Conservation (phyloP, 1,140 invertebrate species). For the Chelonus insularis region DNA sequence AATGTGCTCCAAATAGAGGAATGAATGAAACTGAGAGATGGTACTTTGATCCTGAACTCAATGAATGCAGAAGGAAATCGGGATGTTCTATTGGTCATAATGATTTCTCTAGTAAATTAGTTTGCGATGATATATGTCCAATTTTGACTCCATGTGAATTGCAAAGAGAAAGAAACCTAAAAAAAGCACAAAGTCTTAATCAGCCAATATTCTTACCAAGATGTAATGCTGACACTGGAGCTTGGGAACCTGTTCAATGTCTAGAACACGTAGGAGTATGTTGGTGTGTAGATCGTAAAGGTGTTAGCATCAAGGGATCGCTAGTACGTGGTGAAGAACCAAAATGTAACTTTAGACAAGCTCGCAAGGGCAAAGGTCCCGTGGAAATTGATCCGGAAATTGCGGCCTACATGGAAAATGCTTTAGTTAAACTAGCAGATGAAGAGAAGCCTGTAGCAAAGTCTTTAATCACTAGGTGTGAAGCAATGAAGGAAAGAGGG, state of each 20-base stretch:
- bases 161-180: slow-evolving; percentile 74
- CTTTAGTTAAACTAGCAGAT: slow-evolving; percentile 34
- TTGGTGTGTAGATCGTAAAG: slow-evolving; percentile 82
- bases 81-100: slow-evolving; percentile 85
- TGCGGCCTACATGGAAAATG: slow-evolving; percentile 45
- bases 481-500: slow-evolving; percentile 63
- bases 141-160: slow-evolving; percentile 80
- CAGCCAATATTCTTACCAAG: slow-evolving; percentile 71
- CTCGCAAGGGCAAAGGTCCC: slow-evolving; percentile 59
- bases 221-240: slow-evolving; percentile 72
- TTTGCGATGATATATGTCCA: slow-evolving; percentile 83
- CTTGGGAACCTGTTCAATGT: slow-evolving; percentile 81
- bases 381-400: slow-evolving; percentile 47
- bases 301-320: slow-evolving; percentile 78
- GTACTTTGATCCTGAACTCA: slow-evolving; percentile 77
- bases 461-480: slow-evolving; percentile 64
- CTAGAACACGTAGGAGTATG: slow-evolving; percentile 78
- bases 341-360: slow-evolving; percentile 76
- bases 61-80: slow-evolving; percentile 71
- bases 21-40: slow-evolving; percentile 66
- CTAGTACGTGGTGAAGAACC: slow-evolving; percentile 72
- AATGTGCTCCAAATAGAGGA: slow-evolving; percentile 35
- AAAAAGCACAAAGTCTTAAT: slow-evolving; percentile 68
- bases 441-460: slow-evolving; percentile 29
- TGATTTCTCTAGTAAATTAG: slow-evolving; percentile 80